A percentile compares a stretch with the other conserved stretches of the same genome.
Evolutionary conservation across 2,797 vertebrate species (phyloP).

Genomic region (Alcedo atthis): DNA sequence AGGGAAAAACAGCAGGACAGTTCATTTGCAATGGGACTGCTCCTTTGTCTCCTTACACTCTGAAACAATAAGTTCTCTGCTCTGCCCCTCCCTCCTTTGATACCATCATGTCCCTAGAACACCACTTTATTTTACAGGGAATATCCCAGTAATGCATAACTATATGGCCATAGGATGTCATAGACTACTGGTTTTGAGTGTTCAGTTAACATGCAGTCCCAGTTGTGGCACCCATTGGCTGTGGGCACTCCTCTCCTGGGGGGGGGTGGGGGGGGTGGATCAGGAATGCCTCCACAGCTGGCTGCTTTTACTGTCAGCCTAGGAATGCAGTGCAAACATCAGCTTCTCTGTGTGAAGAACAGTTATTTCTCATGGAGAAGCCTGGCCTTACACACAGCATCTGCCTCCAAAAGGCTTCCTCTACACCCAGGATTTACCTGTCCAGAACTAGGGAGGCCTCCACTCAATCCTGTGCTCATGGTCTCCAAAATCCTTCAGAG

Average conservation of each 20-base stretch:
- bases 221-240: rapidly evolving
- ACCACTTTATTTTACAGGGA: background rate
- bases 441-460: background rate
- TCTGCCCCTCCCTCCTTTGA: background rate
- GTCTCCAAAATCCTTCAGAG: background rate
- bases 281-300: background rate
- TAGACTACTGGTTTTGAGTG: rapidly evolving
- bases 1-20: background rate
- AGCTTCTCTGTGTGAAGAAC: background rate
- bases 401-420: background rate
- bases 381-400: background rate
- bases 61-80: background rate
- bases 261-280: background rate
- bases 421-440: background rate
- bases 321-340: background rate
- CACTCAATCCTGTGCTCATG: background rate
- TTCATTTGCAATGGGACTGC: background rate
- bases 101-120: background rate
- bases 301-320: background rate
- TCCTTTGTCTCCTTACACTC: background rate
- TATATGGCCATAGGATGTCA: background rate
- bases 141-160: background rate
- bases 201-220: background rate
- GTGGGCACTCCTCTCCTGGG: background rate
- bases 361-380: background rate